phyloP scores from a whole-genome alignment of 2,888 invertebrate genomes.

The Micoletzkya japonica region DNA sequence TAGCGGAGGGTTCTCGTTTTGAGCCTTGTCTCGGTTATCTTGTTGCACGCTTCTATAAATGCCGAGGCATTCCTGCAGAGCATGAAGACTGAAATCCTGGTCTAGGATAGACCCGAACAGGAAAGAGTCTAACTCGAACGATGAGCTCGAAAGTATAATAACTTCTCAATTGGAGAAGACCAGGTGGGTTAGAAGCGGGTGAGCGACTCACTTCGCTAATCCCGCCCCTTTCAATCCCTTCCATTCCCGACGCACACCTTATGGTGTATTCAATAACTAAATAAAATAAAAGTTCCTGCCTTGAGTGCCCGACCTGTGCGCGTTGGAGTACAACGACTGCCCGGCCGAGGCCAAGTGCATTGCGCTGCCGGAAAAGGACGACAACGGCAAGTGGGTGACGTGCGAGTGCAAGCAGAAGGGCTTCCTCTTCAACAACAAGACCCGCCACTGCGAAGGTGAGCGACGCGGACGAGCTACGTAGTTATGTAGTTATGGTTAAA shows the following conservation, averaged over 20 bases:
- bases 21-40: no score
- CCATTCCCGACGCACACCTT: neutral
- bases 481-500: no score
- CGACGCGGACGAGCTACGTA: no score
- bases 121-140: no score
- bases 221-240: neutral
- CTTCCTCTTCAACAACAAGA: slow-evolving; percentile 26
- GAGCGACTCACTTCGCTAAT: no score
- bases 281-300: neutral
- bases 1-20: no score
- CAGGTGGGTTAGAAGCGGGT: neutral
- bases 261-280: neutral
- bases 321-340: slow-evolving; percentile 26
- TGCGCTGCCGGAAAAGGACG: slow-evolving; percentile 10
- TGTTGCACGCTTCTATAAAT: no score
- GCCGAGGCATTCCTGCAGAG: no score
- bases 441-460: slow-evolving; percentile 26
- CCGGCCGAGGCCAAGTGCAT: slow-evolving; percentile 9
- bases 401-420: slow-evolving; percentile 19
- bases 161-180: no score
- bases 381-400: slow-evolving; percentile 23
- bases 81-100: no score
- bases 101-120: no score
- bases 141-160: no score
- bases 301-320: slow-evolving; percentile 26